A percentile compares a stretch with the other conserved stretches of the same genome.
Conservation (phyloP, 1,140 invertebrate species). For the Drosophila pectinifera region DNA sequence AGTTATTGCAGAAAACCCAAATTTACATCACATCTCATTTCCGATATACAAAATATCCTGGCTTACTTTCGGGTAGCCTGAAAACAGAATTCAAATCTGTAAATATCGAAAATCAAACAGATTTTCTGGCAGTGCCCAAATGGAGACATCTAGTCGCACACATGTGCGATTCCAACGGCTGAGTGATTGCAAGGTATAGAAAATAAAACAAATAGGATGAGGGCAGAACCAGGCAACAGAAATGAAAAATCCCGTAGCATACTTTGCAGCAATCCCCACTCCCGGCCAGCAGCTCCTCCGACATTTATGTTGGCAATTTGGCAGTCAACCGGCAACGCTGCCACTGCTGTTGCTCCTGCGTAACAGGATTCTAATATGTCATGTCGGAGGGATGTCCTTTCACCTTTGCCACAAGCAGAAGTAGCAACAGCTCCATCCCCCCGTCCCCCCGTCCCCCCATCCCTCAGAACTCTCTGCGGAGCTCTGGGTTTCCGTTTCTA, state of each 20-base stretch:
- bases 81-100: neutral
- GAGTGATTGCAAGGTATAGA: constrained; percentile 79
- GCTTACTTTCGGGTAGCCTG: neutral
- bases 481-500: constrained; percentile 61
- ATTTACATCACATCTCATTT: neutral
- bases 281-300: constrained; percentile 21
- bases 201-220: constrained; percentile 50
- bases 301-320: constrained; percentile 83
- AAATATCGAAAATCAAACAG: neutral
- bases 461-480: constrained; percentile 16
- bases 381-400: constrained; percentile 79
- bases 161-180: constrained; percentile 76
- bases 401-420: constrained; percentile 52
- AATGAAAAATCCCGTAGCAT: constrained; percentile 76
- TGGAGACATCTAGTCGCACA: constrained; percentile 37
- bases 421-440: constrained; percentile 16
- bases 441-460: constrained; percentile 5
- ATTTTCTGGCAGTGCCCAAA: neutral
- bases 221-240: constrained; percentile 61
- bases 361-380: constrained; percentile 83
- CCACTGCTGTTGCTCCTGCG: constrained; percentile 46
- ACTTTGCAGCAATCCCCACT: constrained; percentile 47
- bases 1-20: too few species aligned
- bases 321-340: constrained; percentile 70
- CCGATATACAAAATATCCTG: neutral